phyloP scores from a whole-genome alignment of 1,140 invertebrate genomes.

The Myzus persicae region DNA sequence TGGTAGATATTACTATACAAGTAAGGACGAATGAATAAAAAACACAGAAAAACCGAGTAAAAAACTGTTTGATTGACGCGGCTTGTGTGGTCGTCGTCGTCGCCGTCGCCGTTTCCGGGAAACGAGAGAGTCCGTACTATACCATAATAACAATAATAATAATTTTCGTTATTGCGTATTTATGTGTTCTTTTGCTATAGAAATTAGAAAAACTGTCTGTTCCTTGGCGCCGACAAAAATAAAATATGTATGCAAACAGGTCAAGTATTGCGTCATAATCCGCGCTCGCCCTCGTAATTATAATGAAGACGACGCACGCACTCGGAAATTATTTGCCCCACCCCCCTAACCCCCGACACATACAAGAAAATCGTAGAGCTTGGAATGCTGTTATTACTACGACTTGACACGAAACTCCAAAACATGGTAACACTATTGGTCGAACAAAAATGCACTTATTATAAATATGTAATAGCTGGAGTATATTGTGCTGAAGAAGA shows the following conservation, averaged over 20 bases:
- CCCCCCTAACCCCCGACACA: background rate
- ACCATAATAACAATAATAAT: background rate
- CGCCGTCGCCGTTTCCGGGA: background rate
- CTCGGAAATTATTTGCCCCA: background rate
- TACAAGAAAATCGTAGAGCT: background rate
- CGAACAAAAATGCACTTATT: background rate
- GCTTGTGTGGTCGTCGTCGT: background rate
- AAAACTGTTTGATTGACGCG: background rate
- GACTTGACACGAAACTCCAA: background rate
- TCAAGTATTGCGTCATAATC: conserved; percentile 7
- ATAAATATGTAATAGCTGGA: background rate
- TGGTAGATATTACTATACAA: background rate
- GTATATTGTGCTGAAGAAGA: background rate
- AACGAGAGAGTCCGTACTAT: background rate
- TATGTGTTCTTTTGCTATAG: background rate
- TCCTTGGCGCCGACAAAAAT: background rate
- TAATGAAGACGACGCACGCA: background rate
- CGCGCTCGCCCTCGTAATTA: background rate
- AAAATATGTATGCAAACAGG: conserved; percentile 21
- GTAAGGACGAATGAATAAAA: background rate
- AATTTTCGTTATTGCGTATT: background rate
- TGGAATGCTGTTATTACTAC: background rate
- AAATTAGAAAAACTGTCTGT: background rate
- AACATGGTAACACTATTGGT: background rate
- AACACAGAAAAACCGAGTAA: background rate